These are phyloP conservation scores for Drosophila sordidula DNA, from an alignment of 2,888 invertebrate species.

Conservation along the genomic window DNA sequence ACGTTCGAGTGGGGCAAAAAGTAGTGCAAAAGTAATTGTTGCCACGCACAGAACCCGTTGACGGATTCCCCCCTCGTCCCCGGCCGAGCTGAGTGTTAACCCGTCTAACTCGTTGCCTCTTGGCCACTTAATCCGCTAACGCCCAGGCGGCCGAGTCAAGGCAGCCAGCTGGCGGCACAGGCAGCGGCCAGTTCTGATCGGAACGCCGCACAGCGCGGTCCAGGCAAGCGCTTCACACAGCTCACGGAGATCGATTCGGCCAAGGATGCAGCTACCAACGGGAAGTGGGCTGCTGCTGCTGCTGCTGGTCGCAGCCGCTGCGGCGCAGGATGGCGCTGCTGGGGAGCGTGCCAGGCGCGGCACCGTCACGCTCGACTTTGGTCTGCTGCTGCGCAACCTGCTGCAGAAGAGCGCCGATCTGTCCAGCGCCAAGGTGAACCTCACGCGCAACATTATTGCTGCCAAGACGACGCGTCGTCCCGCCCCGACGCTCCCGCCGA, in stretches of 20 bases:
- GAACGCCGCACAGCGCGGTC: slow-evolving; percentile 64
- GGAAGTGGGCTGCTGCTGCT: slow-evolving; percentile 13
- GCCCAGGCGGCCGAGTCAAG: slow-evolving; percentile 70
- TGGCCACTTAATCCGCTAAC: slow-evolving; percentile 68
- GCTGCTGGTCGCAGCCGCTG: slow-evolving; percentile 22
- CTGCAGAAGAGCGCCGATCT: slow-evolving; percentile 76
- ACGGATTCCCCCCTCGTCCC: slow-evolving; percentile 10
- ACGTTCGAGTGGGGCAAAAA: slow-evolving; percentile 43
- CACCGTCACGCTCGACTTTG: slow-evolving; percentile 73
- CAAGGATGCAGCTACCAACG: slow-evolving; percentile 30
- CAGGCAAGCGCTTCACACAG: slow-evolving; percentile 30
- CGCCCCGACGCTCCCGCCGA: slow-evolving; percentile 21
- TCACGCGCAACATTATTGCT: slow-evolving; percentile 28
- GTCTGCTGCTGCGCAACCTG: slow-evolving; percentile 72
- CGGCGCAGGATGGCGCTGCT: not conserved
- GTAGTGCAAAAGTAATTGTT: slow-evolving; percentile 81
- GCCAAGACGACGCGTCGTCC: slow-evolving; percentile 48
- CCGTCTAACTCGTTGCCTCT: slow-evolving; percentile 71
- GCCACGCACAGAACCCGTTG: slow-evolving; percentile 65
- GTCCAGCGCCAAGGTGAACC: slow-evolving; percentile 67
- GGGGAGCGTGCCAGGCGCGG: slow-evolving; percentile 65
- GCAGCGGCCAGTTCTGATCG: slow-evolving; percentile 67
- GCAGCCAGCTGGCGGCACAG: slow-evolving; percentile 45
- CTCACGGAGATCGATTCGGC: not conserved
- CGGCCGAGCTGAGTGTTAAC: slow-evolving; percentile 42